phyloP scores from a whole-genome alignment of 2,888 invertebrate genomes.

The Auanema freiburgensis region DNA sequence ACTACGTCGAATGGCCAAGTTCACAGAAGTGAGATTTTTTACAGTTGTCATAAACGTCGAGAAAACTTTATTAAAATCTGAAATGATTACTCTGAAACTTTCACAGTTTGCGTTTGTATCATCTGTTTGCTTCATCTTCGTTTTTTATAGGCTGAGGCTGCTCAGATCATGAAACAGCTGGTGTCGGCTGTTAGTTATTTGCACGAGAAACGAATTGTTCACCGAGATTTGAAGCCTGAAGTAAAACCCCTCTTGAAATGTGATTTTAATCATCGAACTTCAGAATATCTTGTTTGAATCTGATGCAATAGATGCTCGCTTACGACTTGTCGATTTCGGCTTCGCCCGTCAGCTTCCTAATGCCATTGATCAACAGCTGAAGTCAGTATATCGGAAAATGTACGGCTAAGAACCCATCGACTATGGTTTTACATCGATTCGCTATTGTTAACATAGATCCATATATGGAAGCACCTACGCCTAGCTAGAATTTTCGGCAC shows the following conservation, averaged over 20 bases:
- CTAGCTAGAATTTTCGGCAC: too few species aligned
- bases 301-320: slow-evolving; percentile 70
- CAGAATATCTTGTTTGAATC: slow-evolving; percentile 76
- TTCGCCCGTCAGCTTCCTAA: slow-evolving; percentile 79
- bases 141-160: slow-evolving; percentile 71
- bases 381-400: slow-evolving; percentile 50
- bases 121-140: slow-evolving; percentile 1
- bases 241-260: slow-evolving; percentile 74
- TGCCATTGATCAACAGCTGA: slow-evolving; percentile 49
- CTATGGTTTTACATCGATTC: too few species aligned
- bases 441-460: too few species aligned
- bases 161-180: slow-evolving; percentile 78
- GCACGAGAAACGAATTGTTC: slow-evolving; percentile 82
- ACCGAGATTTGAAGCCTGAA: slow-evolving; percentile 92
- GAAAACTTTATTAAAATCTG: background rate
- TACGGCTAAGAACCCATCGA: slow-evolving; percentile 20
- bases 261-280: slow-evolving; percentile 70
- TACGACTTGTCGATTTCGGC: slow-evolving; percentile 94
- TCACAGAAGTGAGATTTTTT: slow-evolving; percentile 72
- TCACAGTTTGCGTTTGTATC: background rate
- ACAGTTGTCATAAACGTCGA: background rate
- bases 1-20: slow-evolving; percentile 73
- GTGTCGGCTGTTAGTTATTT: slow-evolving; percentile 82
- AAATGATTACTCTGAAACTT: background rate
- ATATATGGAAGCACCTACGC: too few species aligned